Evolutionary conservation across 2,888 invertebrate genomes (phyloP), one percentile per base, ranked within the genome.

Genomic region (Epinotia nisella): DNA sequence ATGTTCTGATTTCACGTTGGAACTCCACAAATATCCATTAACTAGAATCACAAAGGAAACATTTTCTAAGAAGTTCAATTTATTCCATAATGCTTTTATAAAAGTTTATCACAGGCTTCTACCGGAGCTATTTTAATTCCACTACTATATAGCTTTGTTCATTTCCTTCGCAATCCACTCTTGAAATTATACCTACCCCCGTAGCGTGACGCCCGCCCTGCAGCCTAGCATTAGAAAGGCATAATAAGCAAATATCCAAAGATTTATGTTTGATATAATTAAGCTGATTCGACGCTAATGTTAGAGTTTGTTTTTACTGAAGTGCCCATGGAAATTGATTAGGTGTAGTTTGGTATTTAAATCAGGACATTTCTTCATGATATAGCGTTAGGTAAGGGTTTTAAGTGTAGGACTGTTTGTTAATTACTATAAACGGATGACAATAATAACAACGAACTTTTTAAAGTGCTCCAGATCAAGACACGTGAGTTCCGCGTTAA

Each of bases 211-310:
- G 84, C 75, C 76, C 77, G 77, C 77, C 76, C 74, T 74, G 80
- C 77, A 82, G 81, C 88, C 87, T 88, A 85, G 82, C 81, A 90
- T 90, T 92, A 90, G 84, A 83, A 82, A 83, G 80, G 83, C 80
- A 86, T 90, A 90, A 90, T 85, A 88, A 85, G 83, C 84, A 87
- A 90, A 90, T 88, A 88, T 89, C 82, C 84, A 73, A 77, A 85
- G 90, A 89, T 90, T 90, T 90, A 89, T 89, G 89, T 82, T 85
- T 77, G 76, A 84, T 87, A 89, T 89, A 90, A 91, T 90, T 88
- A 89, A 87, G 80, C 76, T 76, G 81, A 85, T 80, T 82, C 79
- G 78, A 79, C 76, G 79, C 77, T 83, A 81, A 81, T 80, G 77
- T 80, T 79, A 71, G 75, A 80, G 79, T 82, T 85, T 80, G 82